Conservation (phyloP, 2,888 invertebrate genomes). For the Cecidostiba fungosa region DNA sequence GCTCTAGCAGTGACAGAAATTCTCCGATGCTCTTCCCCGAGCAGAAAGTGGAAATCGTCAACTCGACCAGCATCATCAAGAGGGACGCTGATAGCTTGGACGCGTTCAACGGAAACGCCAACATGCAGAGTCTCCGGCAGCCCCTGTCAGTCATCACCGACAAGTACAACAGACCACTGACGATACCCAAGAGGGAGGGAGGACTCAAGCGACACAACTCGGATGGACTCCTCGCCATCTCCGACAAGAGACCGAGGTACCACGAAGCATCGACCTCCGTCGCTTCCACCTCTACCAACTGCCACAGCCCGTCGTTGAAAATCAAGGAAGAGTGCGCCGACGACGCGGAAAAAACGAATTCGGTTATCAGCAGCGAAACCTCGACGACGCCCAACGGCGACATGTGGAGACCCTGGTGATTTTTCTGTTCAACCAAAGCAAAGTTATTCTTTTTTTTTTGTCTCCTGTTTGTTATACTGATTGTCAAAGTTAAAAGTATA, state of each 20-base stretch:
- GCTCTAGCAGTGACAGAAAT: slow-evolving; percentile 75
- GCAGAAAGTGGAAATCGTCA: slow-evolving; percentile 67
- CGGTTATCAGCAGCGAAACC: slow-evolving; percentile 65
- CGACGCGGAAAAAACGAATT: slow-evolving; percentile 67
- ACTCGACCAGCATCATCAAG: slow-evolving; percentile 55
- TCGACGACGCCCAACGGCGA: slow-evolving; percentile 78
- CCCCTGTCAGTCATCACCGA: slow-evolving; percentile 79
- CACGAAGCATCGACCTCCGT: slow-evolving; percentile 73
- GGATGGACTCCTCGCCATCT: slow-evolving; percentile 75
- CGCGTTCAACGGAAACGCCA: slow-evolving; percentile 57
- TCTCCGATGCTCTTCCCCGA: slow-evolving; percentile 69
- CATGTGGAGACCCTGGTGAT: slow-evolving; percentile 84
- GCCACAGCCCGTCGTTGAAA: slow-evolving; percentile 54
- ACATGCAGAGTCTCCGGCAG: slow-evolving; percentile 70
- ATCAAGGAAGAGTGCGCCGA: slow-evolving; percentile 65
- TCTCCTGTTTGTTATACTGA: slow-evolving; percentile 22
- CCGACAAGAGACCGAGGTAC: slow-evolving; percentile 75
- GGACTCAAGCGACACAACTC: slow-evolving; percentile 74
- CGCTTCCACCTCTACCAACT: slow-evolving; percentile 64
- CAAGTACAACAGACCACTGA: slow-evolving; percentile 74
- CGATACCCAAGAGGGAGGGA: slow-evolving; percentile 68
- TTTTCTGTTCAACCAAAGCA: slow-evolving; percentile 38
- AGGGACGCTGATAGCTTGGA: slow-evolving; percentile 61
- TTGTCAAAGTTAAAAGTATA: neutral
- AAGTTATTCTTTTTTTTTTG: slow-evolving; percentile 24